Base-by-base conservation (phyloP, 2,797 vertebrate genomes). In the Tinamus major region DNA sequence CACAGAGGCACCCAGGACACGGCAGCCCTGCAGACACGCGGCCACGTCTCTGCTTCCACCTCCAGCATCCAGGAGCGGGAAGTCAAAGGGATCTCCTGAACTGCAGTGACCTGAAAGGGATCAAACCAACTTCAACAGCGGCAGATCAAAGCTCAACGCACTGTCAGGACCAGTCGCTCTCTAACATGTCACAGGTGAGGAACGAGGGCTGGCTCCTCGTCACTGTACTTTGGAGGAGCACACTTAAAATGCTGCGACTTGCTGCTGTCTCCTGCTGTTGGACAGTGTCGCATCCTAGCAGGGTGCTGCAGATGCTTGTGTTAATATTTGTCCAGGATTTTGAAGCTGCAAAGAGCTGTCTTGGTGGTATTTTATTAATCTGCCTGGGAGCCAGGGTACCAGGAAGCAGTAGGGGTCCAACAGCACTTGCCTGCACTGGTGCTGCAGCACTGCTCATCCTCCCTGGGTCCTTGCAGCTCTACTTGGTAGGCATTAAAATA, bases 1-100 rank as follows among this genome's bases (percentile, higher is more conserved):
- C 62, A 27, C 26, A 24, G 18, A 46, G 74, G 61, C 33, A 64
- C 20, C 65, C 59, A 53, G 68, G 33, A 74, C 51, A 59, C 42
- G n/a, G 83, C 88, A 88, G 74, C 13, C 63, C 63, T 4, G 24
- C 77, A 79, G 79, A 9, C 83, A 26, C 49, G 33, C 42, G 67
- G 85, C 62, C 10, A 0, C 2, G 15, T 58, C 71, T 89, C 62
- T 64, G 70, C 93, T 79, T 56, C 84, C 74, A 62, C 42, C 63
- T 49, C 92, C 8, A n/a, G 53, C 72, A 83, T 58, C 0, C 2
- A 91, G 67, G 67, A 93, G 58, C 81, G 59, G 69, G 16, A 89
- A 93, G 63, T 41, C 80, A 72, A 89, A 91, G 87, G 70, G 89
- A 96, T 92, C 89, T 82, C 76, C 90, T 58, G 77, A 91, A 89